Base-by-base conservation (phyloP, 2,888 invertebrate genomes). In the Epinotia demarniana region DNA sequence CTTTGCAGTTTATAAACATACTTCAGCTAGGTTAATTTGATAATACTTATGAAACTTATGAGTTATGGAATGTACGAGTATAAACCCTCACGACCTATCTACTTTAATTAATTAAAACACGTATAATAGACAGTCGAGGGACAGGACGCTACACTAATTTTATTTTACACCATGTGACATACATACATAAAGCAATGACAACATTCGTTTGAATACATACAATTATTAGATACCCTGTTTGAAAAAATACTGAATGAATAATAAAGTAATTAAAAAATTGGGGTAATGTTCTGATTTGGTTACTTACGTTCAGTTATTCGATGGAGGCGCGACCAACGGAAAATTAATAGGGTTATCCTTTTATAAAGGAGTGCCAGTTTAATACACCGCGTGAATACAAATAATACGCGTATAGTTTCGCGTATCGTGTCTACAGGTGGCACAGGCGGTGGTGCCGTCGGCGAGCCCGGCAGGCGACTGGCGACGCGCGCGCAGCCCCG, bases 351-450 rank as follows among this genome's bases (percentile, higher is more conserved):
- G 78, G 80, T 83, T 77, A 83, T 84, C 86, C 86, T 88, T 64
- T 87, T 84, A 80, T 82, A 86, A 84, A 87, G 86, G 86, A 86
- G 82, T 81, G 86, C 81, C 83, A 82, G 81, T 81, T 77, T 79
- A 79, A 81, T 81, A 86, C 90, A 86, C 87, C 81, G 80, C 80
- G 83, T 87, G 91, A 92, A 92, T 92, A 91, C 88, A 87, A 91
- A 80, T 86, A 78, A 78, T 87, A 84, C 86, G 84, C 82, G 81
- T 84, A 84, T 86, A 91, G 88, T 90, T 91, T 91, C 91, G 90
- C 90, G 91, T 83, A 82, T 83, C 76, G 77, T 78, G 16, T 58
- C 79, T 81, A 79, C 79, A 77, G 83, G 83, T 83, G 79, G 79
- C 82, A 81, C 85, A 86, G 85, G 87, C 85, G 83, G 85, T 86